Evolutionary conservation across 30 jellyfish, hydroid and myxozoan species (phyloP).

Genomic region (Aurelia aurita complex sp. Pacific): DNA sequence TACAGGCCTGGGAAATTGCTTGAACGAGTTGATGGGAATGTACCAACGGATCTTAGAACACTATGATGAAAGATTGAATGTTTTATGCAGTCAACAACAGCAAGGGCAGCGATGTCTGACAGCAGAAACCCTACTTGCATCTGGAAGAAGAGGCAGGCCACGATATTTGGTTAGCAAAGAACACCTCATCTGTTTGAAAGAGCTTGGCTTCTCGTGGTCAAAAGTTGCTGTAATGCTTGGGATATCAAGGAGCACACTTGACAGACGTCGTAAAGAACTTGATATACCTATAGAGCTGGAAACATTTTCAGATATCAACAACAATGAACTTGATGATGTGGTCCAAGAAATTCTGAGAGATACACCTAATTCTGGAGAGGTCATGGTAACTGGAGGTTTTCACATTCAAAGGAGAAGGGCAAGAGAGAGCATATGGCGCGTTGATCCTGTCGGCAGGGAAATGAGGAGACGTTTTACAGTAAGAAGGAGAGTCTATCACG

Average conservation of each 20-base stretch:
- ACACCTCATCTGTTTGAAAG: constrained; percentile 9
- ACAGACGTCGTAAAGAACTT: constrained; percentile 17
- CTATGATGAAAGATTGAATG: too few relatives aligned
- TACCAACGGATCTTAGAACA: too few relatives aligned
- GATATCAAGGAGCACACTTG: constrained; percentile 24
- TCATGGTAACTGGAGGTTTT: constrained; percentile 16
- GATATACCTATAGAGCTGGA: constrained; percentile 21
- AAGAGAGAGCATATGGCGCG: too few relatives aligned
- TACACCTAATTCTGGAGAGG: constrained; percentile 31
- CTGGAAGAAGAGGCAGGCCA: constrained; percentile 31
- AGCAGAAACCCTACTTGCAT: constrained; percentile 23
- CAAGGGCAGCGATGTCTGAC: neutral
- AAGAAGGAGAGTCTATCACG: too few relatives aligned
- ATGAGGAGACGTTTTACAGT: too few relatives aligned
- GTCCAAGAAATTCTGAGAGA: constrained; percentile 31
- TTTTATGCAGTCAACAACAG: too few relatives aligned
- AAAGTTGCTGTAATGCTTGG: neutral
- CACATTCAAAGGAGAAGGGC: constrained; percentile 28
- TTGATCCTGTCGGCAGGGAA: too few relatives aligned
- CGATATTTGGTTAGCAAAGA: constrained; percentile 12
- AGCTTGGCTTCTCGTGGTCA: neutral
- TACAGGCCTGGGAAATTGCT: too few relatives aligned
- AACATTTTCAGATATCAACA: constrained; percentile 13
- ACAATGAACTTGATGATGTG: constrained; percentile 15
- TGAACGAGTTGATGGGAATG: too few relatives aligned